A percentile compares a stretch with the other conserved stretches of the same genome.
Conservation (phyloP, 2,797 vertebrate species). For the Taenioides sp. region DNA sequence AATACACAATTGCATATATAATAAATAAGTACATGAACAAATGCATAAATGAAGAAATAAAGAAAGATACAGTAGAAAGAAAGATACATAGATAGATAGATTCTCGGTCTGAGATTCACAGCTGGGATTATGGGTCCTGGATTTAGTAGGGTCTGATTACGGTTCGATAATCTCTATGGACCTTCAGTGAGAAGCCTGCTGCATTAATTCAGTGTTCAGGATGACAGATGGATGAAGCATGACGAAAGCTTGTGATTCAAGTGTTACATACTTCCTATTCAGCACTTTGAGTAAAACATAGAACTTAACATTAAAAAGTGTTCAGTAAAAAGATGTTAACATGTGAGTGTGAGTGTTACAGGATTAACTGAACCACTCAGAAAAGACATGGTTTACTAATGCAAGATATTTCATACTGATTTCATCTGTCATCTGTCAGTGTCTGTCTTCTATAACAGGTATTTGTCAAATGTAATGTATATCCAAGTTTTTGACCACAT, state of each 20-base stretch:
- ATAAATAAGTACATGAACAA: too few relatives aligned
- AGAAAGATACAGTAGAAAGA: too few relatives aligned
- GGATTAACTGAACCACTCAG: background rate
- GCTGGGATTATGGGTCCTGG: constrained; percentile 9
- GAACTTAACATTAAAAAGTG: background rate
- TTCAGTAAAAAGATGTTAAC: background rate
- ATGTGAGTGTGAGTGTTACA: background rate
- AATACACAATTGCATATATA: too few relatives aligned
- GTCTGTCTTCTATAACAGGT: background rate
- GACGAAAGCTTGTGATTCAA: background rate
- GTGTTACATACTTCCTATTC: background rate
- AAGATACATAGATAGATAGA: background rate
- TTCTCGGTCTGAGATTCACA: constrained; percentile 7
- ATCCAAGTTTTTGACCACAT: too few relatives aligned
- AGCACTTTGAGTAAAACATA: background rate
- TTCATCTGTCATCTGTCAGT: background rate
- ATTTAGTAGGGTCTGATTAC: constrained; percentile 14
- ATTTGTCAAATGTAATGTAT: background rate
- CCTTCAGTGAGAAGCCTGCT: constrained; percentile 21
- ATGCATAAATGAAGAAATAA: too few relatives aligned
- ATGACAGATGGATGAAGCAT: constrained; percentile 19
- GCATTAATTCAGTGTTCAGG: constrained; percentile 18
- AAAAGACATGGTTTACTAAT: background rate
- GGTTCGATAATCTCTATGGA: constrained; percentile 7
- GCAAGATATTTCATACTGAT: background rate